Evolutionary conservation across 2,113 vertebrate species (phyloP).

Genomic region (Nanorana parkeri): DNA sequence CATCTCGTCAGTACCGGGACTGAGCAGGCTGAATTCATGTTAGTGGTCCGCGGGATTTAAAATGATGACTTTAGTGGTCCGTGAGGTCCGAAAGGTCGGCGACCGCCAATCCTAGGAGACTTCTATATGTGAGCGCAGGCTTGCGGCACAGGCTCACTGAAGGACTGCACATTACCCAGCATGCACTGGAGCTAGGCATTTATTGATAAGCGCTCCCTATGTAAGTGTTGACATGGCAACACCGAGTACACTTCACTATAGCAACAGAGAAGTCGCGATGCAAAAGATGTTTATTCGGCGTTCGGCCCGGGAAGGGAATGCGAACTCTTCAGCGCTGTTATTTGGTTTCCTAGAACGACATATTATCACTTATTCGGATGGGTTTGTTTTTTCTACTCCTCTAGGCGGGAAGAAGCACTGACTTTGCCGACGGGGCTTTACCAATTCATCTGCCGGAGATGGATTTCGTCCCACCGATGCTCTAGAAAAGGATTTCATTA

Average conservation of each 20-base stretch:
- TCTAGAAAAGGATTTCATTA: too few relatives aligned
- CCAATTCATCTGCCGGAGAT: background rate
- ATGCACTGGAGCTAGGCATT: background rate
- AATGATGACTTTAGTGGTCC: too few relatives aligned
- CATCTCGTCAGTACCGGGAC: too few relatives aligned
- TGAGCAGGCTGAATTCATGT: too few relatives aligned
- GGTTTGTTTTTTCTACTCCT: background rate
- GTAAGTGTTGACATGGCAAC: constrained; percentile 27
- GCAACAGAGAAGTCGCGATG: constrained; percentile 2
- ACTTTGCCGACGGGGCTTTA: too few relatives aligned
- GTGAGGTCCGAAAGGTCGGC: too few relatives aligned
- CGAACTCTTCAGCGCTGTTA: background rate
- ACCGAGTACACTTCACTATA: constrained; percentile 33
- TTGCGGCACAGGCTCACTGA: background rate
- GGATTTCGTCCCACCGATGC: background rate
- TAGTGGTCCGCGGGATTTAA: too few relatives aligned
- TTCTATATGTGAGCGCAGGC: background rate
- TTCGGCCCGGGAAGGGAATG: background rate
- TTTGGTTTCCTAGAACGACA: background rate
- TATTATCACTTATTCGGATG: too few relatives aligned
- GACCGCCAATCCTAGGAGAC: too few relatives aligned
- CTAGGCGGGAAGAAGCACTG: background rate
- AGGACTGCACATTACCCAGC: background rate
- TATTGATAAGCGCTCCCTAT: constrained; percentile 22
- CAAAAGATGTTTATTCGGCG: constrained; percentile 6